Percentiles rank a stretch among this genome's conserved stretches.
phyloP scores from a whole-genome alignment of 2,888 invertebrate species.

The Hirtodrosophila alboralis region DNA sequence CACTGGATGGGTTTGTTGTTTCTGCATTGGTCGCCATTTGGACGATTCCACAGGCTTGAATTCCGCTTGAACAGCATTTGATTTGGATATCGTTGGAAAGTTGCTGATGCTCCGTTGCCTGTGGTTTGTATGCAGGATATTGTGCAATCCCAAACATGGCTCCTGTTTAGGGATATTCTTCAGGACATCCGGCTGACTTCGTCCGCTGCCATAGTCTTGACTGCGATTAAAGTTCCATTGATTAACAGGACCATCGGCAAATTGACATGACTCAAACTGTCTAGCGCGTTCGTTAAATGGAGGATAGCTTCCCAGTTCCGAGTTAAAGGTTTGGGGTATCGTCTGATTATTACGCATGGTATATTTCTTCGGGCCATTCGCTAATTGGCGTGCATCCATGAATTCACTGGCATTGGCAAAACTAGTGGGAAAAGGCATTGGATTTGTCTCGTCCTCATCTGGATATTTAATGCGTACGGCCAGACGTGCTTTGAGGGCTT shows the following conservation, averaged over 20 bases:
- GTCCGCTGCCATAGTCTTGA: conserved; percentile 4
- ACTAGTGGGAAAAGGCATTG: no score
- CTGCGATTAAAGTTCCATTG: conserved; percentile 43
- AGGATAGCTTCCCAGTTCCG: conserved; percentile 30
- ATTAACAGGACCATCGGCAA: conserved; percentile 58
- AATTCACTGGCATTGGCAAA: no score
- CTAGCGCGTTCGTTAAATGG: conserved; percentile 47
- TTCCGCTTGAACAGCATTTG: neutral
- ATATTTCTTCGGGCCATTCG: conserved; percentile 1
- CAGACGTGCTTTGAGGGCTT: conserved; percentile 44
- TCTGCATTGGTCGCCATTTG: conserved; percentile 40
- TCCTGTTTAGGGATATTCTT: conserved; percentile 37
- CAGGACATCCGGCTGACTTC: no score
- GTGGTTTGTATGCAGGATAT: conserved; percentile 53
- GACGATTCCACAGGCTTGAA: conserved; percentile 25
- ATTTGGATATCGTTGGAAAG: no score
- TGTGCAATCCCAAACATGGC: conserved; percentile 35
- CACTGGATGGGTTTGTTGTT: conserved; percentile 41
- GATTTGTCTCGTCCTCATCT: neutral
- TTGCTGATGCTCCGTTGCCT: conserved; percentile 35
- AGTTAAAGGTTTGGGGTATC: neutral
- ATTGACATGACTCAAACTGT: conserved; percentile 54
- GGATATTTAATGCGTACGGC: no score
- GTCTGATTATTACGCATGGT: conserved; percentile 1
- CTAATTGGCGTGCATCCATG: conserved; percentile 5